Base-by-base conservation (phyloP, 92 coral and sea anemone genomes). In the Epizoanthus ramosus region DNA sequence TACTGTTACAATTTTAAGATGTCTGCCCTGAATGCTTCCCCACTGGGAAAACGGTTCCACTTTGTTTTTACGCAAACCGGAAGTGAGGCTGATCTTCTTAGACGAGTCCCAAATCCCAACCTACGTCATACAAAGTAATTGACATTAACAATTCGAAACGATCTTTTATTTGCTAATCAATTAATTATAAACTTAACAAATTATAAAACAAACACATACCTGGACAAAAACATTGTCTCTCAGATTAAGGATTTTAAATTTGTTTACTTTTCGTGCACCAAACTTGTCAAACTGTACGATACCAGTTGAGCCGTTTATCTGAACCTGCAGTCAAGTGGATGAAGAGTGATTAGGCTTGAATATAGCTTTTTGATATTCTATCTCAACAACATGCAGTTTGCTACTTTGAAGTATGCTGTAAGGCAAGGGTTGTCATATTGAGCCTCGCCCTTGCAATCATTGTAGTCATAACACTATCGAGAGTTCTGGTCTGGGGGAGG, bases 221-320 rank as follows among this genome's bases (percentile, higher is more conserved):
- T 72, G 56, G 22, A 21, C 17, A 23, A 87, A 84, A 19, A 52
- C 54, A 66, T 83, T 67, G 52, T 84, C 85, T 33, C 79, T 67
- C 4, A 90, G 85, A 47, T 90, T 90, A 3, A 87, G 17, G 22
- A 87, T 74, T 23, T 88, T 85, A 8, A 93, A 84, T 18, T 80
- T 75, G 12, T 87, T 52, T 28, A 80, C 75, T 41, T 41, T 75
- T 63, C 97, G 75, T 13, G 71, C 52, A 8, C 95, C 92, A 28
- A 63, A 83, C 18, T 50, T 24, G 63, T 89, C 86, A 75, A 92
- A 84, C 87, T 92, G 71, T 4, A 92, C 58, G 0, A 72, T 54
- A n/a, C 95, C 92, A 1, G 95, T 92, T 14, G 91, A 77, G n/a
- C 95, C 89, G 18, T 80, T 65, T 28, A 79, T 59, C 39, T 15